These are phyloP conservation scores for Notoglanidium macrostoma DNA, from an alignment of 2,797 vertebrate species.

Conservation along the genomic window DNA sequence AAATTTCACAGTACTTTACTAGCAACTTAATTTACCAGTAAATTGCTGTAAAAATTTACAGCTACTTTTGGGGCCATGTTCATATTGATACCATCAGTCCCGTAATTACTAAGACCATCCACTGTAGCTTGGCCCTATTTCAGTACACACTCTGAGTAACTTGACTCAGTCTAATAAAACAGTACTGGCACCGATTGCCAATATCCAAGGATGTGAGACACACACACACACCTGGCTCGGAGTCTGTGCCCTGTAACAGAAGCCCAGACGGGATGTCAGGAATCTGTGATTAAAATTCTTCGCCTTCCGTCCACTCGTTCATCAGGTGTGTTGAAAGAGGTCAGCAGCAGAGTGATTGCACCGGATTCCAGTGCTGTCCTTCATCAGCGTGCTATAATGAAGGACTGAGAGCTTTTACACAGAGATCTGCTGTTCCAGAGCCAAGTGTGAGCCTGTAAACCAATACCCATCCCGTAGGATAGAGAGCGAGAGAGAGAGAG, in stretches of 20 bases:
- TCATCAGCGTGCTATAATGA: constrained; percentile 80
- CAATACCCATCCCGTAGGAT: constrained; percentile 70
- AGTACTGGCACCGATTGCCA: constrained; percentile 61
- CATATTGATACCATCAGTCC: background rate
- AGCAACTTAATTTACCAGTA: background rate
- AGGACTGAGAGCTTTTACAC: constrained; percentile 65
- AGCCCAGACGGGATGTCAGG: constrained; percentile 59
- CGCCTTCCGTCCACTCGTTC: constrained; percentile 70
- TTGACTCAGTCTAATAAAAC: constrained; percentile 60
- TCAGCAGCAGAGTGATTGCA: constrained; percentile 73
- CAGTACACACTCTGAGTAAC: constrained; percentile 54
- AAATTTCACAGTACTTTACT: background rate
- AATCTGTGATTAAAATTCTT: constrained; percentile 77
- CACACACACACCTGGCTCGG: constrained; percentile 73
- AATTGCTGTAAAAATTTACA: background rate
- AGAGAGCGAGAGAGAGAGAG: constrained; percentile 17
- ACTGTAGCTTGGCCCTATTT: constrained; percentile 8
- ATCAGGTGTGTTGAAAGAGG: constrained; percentile 80
- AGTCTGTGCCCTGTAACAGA: constrained; percentile 60
- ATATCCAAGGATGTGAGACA: constrained; percentile 62
- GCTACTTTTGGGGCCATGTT: background rate
- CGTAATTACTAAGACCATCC: background rate
- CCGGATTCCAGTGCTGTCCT: constrained; percentile 77
- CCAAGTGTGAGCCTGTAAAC: constrained; percentile 73
- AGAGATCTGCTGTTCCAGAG: constrained; percentile 62